Base-by-base conservation (phyloP, 92 coral and sea anemone species). In the Phenganax stokvisi region DNA sequence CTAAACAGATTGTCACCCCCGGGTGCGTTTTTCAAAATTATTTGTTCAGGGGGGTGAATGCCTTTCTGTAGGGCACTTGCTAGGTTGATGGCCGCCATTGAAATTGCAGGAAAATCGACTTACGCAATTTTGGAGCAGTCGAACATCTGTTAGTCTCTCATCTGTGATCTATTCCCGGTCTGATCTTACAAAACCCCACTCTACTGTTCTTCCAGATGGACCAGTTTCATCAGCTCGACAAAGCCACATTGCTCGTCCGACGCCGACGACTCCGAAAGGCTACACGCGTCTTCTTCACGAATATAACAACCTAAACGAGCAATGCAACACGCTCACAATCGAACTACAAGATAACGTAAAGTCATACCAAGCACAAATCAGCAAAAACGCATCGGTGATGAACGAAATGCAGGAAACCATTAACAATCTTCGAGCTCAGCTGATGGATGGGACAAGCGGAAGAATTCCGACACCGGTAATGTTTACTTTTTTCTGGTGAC, bases 351-450 rank as follows among this genome's bases (percentile, higher is more conserved):
- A 87, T 31, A 92, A 90, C 37, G 84, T 93, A 1, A 94, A 94
- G 79, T 94, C 90, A 54, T 89, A 88, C 76, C 97, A 92, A 69
- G 96, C 90, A 70, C 97, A 94, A 80, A 91, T 97, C 54, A 94
- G 96, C 64, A 92, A 92, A 80, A 94, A 94, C 68, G 98, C 91
- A 8, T 88, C 92, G 7, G 87, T 94, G 3, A 94, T 94, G 98
- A 90, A 92, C 11, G 98, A 94, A 77, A 94, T 94, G 98, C 98
- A 94, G 58, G 98, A 94, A 28, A 90, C 98, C 28, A 94, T 94
- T n/a, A 90, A 88, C 47, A 89, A 87, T 51, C 88, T 94, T 11
- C 87, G 80, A 74, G 64, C 76, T 17, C 98, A 94, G 81, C 80
- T 94, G 47, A 86, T 88, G 51, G 92, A 94, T 25, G 86, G 86